These are phyloP conservation scores for Ptilorrhoa leucosticta DNA, from an alignment of 2,113 vertebrate genomes.

Conservation along the genomic window DNA sequence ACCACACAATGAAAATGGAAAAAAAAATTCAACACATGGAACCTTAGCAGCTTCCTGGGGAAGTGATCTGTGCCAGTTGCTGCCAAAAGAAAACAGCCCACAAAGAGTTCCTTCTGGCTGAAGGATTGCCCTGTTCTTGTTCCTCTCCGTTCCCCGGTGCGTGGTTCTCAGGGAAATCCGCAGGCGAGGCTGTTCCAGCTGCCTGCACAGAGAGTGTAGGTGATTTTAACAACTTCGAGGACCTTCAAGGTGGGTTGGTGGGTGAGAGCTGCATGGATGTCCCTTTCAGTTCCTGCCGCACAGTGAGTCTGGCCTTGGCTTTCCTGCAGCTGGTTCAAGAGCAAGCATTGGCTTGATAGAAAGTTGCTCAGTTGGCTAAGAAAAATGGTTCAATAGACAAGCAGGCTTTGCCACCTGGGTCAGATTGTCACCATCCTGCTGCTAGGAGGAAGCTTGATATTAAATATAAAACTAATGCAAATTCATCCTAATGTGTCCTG, in stretches of 20 bases:
- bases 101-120: neutral
- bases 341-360: neutral
- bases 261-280: rapidly evolving
- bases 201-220: rapidly evolving
- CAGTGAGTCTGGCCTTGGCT: neutral
- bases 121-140: neutral
- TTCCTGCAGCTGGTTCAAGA: neutral
- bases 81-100: neutral
- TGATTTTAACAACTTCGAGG: neutral
- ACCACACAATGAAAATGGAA: slow-evolving; percentile 10
- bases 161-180: neutral
- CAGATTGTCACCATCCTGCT: neutral
- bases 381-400: neutral
- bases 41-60: slow-evolving; percentile 22
- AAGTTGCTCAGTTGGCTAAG: neutral
- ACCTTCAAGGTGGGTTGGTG: neutral
- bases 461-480: neutral
- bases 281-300: neutral
- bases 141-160: rapidly evolving
- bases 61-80: neutral
- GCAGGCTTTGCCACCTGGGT: neutral
- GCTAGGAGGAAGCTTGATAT: neutral
- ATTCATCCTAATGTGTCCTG: neutral
- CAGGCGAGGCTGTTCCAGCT: neutral
- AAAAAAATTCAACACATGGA: neutral